phyloP scores from a whole-genome alignment of 1,140 invertebrate genomes.

The Brachionus asplanchnoidis region DNA sequence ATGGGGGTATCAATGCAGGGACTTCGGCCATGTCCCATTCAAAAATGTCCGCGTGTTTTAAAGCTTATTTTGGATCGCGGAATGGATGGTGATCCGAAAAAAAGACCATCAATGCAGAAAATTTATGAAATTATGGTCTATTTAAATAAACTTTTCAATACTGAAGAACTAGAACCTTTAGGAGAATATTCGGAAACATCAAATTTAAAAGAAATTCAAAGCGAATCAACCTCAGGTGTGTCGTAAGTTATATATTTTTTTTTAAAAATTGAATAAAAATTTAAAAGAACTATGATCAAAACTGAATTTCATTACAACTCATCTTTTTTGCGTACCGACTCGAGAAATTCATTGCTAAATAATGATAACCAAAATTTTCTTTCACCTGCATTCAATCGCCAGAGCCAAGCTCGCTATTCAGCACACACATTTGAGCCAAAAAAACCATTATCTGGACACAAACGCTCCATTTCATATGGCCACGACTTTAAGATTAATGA shows the following conservation, averaged over 20 bases:
- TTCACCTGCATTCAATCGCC: neutral
- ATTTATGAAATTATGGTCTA: constrained; percentile 8
- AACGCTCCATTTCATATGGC: neutral
- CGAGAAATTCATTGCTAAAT: neutral
- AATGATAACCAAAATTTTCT: neutral
- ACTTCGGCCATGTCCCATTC: neutral
- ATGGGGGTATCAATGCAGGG: neutral
- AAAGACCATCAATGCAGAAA: constrained; percentile 20
- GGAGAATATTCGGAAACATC: neutral
- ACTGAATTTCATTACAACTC: neutral
- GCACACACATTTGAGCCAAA: neutral
- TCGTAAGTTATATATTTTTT: neutral
- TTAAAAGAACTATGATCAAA: neutral
- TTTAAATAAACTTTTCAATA: neutral
- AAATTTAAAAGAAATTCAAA: neutral
- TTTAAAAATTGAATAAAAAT: neutral
- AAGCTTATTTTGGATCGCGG: neutral
- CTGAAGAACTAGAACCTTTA: neutral
- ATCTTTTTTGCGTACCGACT: neutral
- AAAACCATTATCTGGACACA: neutral
- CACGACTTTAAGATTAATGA: neutral
- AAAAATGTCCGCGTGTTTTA: constrained; percentile 23
- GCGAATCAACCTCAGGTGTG: neutral
- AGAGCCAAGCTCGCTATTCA: neutral
- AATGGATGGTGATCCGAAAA: constrained; percentile 2